Evolutionary conservation across 1,140 invertebrate species (phyloP), one percentile per base, ranked within the genome.

Genomic region (Caenorhabditis briggsae): DNA sequence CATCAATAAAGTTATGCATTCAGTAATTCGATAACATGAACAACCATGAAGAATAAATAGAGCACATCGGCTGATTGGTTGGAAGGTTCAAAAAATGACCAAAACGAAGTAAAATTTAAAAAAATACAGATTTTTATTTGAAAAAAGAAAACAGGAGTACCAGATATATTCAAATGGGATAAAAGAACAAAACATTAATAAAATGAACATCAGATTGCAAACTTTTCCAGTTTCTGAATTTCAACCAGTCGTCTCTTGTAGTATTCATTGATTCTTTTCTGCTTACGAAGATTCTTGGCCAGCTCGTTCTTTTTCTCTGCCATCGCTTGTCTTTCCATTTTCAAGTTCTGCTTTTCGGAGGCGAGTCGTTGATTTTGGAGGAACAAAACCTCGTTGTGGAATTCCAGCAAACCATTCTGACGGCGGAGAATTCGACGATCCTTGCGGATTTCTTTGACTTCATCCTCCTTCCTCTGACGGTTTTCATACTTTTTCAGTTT

Each of bases 391-490:
- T 78, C 70, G n/a, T 78, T 78, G 8, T 50, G 70, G 33, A 78
- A 78, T 50, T n/a, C 70, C 20, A 78, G 70, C n/a, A 48, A 78
- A 23, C 70, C 46, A 50, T 78, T 78, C 41, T 78, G 70, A 50
- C 70, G 70, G 46, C 70, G 70, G 53, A 78, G 70, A 78, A 46
- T 78, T 23, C 70, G 70, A 8, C 70, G 70, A 12, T 78, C 70
- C 7, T 50, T 6, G 25, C 46, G n/a, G 8, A 78, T 50, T 50
- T 78, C 70, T 14, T 48, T 78, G 14, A 46, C 70, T 50, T 50
- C 70, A 12, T 78, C 70, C 7, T 11, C 18, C 11, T 78, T 78
- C n/a, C 20, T 50, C 14, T 50, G 70, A 20, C 20, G 70, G 11
- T 5, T 78, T 78, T 78, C 70, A 14, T 46, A 78, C 46, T 78